Evolutionary conservation across 2,113 vertebrate species (phyloP), one percentile per base, ranked within the genome.

Genomic region (Sinocyclocheilus maitianheensis): DNA sequence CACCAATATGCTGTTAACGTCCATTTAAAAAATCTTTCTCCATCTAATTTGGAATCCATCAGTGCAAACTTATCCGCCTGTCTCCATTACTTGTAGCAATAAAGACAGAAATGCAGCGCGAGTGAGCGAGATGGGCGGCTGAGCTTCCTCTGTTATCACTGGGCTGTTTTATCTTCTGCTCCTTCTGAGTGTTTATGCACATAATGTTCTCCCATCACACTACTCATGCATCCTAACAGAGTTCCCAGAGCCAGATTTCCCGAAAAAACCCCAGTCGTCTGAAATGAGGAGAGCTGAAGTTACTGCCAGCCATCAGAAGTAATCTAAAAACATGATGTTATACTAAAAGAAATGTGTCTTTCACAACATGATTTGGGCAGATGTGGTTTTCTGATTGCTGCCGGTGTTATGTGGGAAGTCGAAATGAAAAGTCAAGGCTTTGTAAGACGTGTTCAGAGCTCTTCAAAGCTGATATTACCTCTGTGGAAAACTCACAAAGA

Each of bases 21-120:
- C 77, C 34, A 62, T 80, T 80, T 62, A 62, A 80, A 80, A 55
- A 80, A 80, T 80, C 55, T 62, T 63, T 80, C 58, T 24, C 22
- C 55, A 80, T 80, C 77, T 63, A 62, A 62, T 80, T 43, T 24
- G 22, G 77, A 80, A 80, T 80, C 77, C 77, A 80, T 80, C 77
- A 80, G 77, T n/a, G 55, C 10, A 80, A 43, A 58, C 30, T 22
- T 37, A 62, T 79, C 53, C 77, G 20, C 77, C 55, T n/a, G 77
- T 79, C 77, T 79, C 77, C 77, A 79, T 79, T 79, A 79, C 77
- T 30, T 20, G 20, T 12, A 62, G 55, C 20, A n/a, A 62, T 79
- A n/a, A 79, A 62, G 77, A 62, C 53, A 79, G 58, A 60, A 60
- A 60, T 60, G 58, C 20, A 22, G 58, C 58, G 20, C 11, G 5